Evolutionary conservation across 1,140 invertebrate species (phyloP), one percentile per base, ranked within the genome.

Genomic region (Drosophila hydei): DNA sequence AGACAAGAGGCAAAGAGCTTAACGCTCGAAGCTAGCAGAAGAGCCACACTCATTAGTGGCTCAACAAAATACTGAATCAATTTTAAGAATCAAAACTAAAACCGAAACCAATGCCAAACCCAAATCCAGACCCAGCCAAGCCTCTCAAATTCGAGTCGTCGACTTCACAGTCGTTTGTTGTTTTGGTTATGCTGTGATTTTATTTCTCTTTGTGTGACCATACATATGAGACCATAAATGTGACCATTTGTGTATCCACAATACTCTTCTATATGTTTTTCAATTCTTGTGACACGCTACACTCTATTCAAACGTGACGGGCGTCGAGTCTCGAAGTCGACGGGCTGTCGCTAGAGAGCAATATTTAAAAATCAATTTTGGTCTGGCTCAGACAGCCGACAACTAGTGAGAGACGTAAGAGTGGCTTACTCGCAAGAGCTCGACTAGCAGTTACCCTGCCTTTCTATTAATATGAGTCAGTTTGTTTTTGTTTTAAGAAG

Each of bases 21-120:
- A 61, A 45, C 54, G 47, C 23, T 48, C 14, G 23, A 23, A 51
- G 55, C 58, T 38, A 25, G 21, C 12, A 33, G 52, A 55, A 78
- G 36, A 79, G 79, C 63, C 73, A 43, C 58, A 68, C 73, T 88
- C 80, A 85, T 88, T 85, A 88, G 74, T 43, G 27, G 36, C 14
- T 16, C 54, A 64, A 59, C 45, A 42, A 64, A 43, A 59, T 33
- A 55, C 40, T 47, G 42, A 61, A 42, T 36, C 16, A 67, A 73
- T 75, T 42, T 42, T 38, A 52, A 80, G 67, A 48, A 62, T 62
- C 36, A 38, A 14, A n/a, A 23, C 19, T 2, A 25, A 21, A 14
- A 4, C 12, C 45, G 21, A 23, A 47, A 14, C 25, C 27, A 36
- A 71, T 8, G 11, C n/a, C 38, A 42, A 14, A 14, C 2, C n/a